A percentile compares a stretch with the other conserved stretches of the same genome.
These are phyloP conservation scores for Erpetoichthys calabaricus DNA, from an alignment of 2,797 vertebrate genomes.

Conservation along the genomic window DNA sequence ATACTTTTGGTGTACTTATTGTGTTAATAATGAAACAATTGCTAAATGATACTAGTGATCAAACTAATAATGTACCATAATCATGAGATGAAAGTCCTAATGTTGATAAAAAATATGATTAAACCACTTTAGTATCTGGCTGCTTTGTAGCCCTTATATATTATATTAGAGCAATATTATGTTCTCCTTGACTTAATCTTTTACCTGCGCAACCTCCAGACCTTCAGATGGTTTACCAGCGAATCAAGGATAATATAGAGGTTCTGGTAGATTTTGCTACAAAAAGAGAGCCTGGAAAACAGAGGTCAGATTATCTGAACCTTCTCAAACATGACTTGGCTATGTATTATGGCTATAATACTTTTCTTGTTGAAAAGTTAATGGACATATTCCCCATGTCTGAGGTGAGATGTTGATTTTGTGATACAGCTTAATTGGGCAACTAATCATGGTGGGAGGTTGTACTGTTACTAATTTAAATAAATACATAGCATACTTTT, in stretches of 20 bases:
- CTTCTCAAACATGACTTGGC: constrained; percentile 74
- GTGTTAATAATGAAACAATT: too few species aligned
- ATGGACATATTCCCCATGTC: constrained; percentile 81
- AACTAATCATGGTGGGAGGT: neutral
- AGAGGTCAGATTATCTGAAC: constrained; percentile 65
- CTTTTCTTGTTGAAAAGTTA: constrained; percentile 71
- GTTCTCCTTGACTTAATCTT: constrained; percentile 29
- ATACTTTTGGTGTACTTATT: neutral
- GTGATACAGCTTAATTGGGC: neutral
- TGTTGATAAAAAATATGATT: too few species aligned
- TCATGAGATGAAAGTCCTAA: too few species aligned
- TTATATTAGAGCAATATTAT: too few species aligned
- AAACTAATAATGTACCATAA: too few species aligned
- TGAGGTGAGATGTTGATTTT: constrained; percentile 52
- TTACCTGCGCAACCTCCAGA: constrained; percentile 59
- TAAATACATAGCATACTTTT: too few species aligned
- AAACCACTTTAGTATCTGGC: too few species aligned
- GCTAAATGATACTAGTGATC: too few species aligned
- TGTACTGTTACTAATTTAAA: neutral
- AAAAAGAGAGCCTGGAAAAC: constrained; percentile 70
- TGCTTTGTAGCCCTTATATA: too few species aligned
- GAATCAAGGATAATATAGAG: constrained; percentile 84
- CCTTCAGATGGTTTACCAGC: constrained; percentile 70
- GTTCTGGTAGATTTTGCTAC: constrained; percentile 70
- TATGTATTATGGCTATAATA: constrained; percentile 86